phyloP scores from a whole-genome alignment of 1,140 invertebrate genomes.

The Drosophila santomea region DNA sequence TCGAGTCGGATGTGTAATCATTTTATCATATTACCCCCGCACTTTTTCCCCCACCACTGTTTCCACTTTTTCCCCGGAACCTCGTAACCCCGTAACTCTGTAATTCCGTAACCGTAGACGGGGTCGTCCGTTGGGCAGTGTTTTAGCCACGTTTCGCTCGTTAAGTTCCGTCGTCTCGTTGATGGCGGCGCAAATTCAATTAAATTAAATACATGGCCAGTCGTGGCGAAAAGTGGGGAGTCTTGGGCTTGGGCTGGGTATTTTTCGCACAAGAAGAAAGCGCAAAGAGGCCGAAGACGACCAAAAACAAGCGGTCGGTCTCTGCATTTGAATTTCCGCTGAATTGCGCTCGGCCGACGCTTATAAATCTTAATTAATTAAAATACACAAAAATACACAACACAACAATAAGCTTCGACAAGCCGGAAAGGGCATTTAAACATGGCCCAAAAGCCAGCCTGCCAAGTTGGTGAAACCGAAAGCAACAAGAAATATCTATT shows the following conservation, averaged over 20 bases:
- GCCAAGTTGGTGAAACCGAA: neutral
- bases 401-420: constrained; percentile 58
- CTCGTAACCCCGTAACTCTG: constrained; percentile 13
- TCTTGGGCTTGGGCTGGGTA: constrained; percentile 24
- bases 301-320: constrained; percentile 10
- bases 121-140: constrained; percentile 43
- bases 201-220: constrained; percentile 78
- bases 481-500: neutral
- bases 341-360: constrained; percentile 64
- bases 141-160: constrained; percentile 61
- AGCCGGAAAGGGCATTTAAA: constrained; percentile 25
- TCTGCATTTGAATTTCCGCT: constrained; percentile 80
- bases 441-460: constrained; percentile 3
- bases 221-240: constrained; percentile 31
- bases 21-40: constrained; percentile 76
- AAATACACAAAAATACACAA: constrained; percentile 50
- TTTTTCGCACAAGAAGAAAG: constrained; percentile 61
- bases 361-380: constrained; percentile 83
- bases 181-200: constrained; percentile 73
- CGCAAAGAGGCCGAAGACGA: neutral
- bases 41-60: neutral
- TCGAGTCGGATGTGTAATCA: constrained; percentile 80
- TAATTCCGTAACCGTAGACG: constrained; percentile 46
- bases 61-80: neutral
- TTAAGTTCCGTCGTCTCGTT: constrained; percentile 66